Evolutionary conservation across 2,888 invertebrate genomes (phyloP), one percentile per base, ranked within the genome.

Genomic region (Melanophora roralis): DNA sequence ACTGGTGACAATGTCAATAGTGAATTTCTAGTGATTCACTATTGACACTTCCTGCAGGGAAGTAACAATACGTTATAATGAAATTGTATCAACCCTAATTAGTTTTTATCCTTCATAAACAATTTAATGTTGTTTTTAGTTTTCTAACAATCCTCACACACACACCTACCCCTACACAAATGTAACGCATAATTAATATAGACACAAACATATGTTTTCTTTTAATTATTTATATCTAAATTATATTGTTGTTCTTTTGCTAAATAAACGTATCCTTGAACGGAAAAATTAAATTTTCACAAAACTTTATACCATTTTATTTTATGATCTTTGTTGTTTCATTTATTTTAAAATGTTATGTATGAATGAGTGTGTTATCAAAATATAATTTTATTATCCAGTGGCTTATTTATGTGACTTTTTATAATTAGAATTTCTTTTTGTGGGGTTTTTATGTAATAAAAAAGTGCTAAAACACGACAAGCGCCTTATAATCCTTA

Each of bases 81-180:
- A 69, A 69, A 69, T 49, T 36, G 69, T 59, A 59, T 57, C 69
- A 49, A 59, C 69, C 69, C 59, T 69, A 69, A 69, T 69, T 69
- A 59, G 59, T 45, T 69, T 47, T 59, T 69, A 69, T 69, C 69
- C 59, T 38, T 59, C 57, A 69, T 69, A 69, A 69, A 59, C 69
- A 59, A 59, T 69, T 59, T 69, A 59, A 69, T 69, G 47, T 59
- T 57, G 47, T 47, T 55, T n/a, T 21, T 45, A 60, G 19, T 19
- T 59, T 59, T 43, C 40, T 36, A 27, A 16, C 36, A 51, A 16
- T 53, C 32, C 32, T 14, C 23, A 27, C 0, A n/a, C 49, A n/a
- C 27, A 23, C 27, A 8, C 19, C 21, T 1, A 2, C 11, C 45
- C 12, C 3, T 23, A 6, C 14, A 53, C 14, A 32, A 5, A 38